phyloP scores from a whole-genome alignment of 2,797 vertebrate species.

The Lepilemur septentrionalis region DNA sequence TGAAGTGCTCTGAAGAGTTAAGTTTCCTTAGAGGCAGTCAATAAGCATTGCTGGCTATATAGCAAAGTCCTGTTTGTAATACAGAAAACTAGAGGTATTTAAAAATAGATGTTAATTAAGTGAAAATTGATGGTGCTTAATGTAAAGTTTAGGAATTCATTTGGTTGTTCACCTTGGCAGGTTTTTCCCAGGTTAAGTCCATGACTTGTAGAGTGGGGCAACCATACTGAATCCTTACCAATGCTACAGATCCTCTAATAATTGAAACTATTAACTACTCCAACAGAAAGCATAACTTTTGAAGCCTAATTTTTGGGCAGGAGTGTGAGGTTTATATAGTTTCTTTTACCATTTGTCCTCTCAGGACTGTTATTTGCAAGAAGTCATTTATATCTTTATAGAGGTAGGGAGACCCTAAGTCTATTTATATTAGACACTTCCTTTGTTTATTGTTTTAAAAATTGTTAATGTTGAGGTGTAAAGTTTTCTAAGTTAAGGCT shows the following conservation, averaged over 20 bases:
- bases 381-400: slow-evolving; percentile 14
- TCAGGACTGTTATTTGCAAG: slow-evolving; percentile 18
- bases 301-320: neutral
- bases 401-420: neutral
- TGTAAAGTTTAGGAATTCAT: slow-evolving; percentile 2
- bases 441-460: slow-evolving; percentile 46
- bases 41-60: neutral
- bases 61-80: slow-evolving; percentile 1
- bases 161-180: neutral
- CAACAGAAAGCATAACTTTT: slow-evolving; percentile 7
- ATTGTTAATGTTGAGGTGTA: slow-evolving; percentile 25
- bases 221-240: neutral
- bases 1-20: neutral
- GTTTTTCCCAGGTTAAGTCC: slow-evolving; percentile 23
- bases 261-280: neutral
- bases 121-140: slow-evolving; percentile 29
- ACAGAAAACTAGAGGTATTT: slow-evolving; percentile 46
- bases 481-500: slow-evolving; percentile 16
- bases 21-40: neutral
- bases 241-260: neutral
- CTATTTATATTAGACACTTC: neutral
- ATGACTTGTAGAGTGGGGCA: neutral
- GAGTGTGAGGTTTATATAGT: neutral
- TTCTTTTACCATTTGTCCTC: slow-evolving; percentile 21
- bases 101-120: slow-evolving; percentile 48